Evolutionary conservation across 2,113 vertebrate species (phyloP).

Genomic region (Pelodiscus sinensis): DNA sequence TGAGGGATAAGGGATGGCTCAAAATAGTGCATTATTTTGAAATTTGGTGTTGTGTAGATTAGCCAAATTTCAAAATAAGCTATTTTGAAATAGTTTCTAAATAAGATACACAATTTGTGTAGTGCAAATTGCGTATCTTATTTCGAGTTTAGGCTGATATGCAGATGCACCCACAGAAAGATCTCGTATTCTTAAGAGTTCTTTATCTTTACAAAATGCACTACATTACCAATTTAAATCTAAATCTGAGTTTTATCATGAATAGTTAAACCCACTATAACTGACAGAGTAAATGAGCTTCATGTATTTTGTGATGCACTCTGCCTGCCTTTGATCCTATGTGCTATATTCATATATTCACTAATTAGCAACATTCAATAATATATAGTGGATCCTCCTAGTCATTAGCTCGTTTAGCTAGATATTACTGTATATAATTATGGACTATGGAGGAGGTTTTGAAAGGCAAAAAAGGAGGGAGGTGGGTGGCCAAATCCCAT

Average conservation of each 20-base stretch:
- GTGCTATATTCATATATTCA: background rate
- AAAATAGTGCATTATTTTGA: too few species aligned
- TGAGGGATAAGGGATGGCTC: too few species aligned
- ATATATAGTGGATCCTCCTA: background rate
- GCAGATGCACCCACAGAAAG: background rate
- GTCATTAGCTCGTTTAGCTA: background rate
- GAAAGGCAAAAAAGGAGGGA: background rate
- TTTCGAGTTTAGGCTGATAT: too few species aligned
- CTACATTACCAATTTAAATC: background rate
- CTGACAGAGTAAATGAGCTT: background rate
- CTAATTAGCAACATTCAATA: background rate
- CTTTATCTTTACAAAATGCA: rapidly evolving
- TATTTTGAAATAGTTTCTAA: too few species aligned
- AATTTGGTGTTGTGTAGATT: too few species aligned
- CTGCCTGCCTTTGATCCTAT: background rate
- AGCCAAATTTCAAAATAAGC: too few species aligned
- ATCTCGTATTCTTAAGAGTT: background rate
- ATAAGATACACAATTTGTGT: too few species aligned
- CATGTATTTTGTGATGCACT: background rate
- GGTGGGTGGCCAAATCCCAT: background rate
- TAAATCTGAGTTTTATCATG: background rate
- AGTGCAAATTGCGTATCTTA: too few species aligned
- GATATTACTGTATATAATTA: background rate
- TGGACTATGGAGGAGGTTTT: background rate
- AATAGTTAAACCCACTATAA: background rate